Evolutionary conservation across 2,888 invertebrate genomes (phyloP).

Genomic region (Steromphala cineraria): DNA sequence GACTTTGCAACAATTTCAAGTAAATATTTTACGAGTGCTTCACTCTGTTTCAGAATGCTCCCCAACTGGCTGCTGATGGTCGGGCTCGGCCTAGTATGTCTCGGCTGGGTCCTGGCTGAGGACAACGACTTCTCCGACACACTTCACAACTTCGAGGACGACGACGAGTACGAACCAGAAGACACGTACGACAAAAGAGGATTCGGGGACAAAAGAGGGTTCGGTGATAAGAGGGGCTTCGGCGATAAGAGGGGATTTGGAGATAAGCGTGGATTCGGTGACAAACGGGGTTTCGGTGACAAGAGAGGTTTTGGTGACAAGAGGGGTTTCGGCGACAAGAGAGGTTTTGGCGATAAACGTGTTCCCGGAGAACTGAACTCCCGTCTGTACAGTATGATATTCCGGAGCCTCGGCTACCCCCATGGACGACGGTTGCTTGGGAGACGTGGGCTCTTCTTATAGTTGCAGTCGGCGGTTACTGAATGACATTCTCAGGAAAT

Average conservation of each 20-base stretch:
- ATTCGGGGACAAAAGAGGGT: conserved; percentile 36
- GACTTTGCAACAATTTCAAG: neutral
- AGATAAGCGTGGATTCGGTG: conserved; percentile 36
- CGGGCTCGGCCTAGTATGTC: neutral
- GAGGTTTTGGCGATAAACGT: conserved; percentile 24
- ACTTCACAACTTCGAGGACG: neutral
- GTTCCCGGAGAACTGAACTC: conserved; percentile 2
- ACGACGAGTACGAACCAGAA: neutral
- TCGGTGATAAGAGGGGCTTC: conserved; percentile 37
- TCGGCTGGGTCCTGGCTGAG: neutral
- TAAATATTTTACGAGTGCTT: neutral
- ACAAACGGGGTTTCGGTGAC: conserved; percentile 41
- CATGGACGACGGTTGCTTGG: neutral
- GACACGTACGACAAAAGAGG: neutral
- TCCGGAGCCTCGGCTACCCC: neutral
- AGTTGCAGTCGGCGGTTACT: neutral
- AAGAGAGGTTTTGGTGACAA: conserved; percentile 44
- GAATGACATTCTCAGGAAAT: too few species aligned
- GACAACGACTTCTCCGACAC: neutral
- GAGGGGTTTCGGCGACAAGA: conserved; percentile 35
- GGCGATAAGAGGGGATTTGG: conserved; percentile 39
- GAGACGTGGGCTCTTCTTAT: neutral
- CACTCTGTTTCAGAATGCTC: neutral
- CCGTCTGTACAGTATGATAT: conserved; percentile 1
- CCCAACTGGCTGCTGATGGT: neutral